Percentiles rank a stretch among this genome's conserved stretches.
Evolutionary conservation across 2,113 vertebrate species (phyloP).

Genomic region (Cyanoliseus patagonus): DNA sequence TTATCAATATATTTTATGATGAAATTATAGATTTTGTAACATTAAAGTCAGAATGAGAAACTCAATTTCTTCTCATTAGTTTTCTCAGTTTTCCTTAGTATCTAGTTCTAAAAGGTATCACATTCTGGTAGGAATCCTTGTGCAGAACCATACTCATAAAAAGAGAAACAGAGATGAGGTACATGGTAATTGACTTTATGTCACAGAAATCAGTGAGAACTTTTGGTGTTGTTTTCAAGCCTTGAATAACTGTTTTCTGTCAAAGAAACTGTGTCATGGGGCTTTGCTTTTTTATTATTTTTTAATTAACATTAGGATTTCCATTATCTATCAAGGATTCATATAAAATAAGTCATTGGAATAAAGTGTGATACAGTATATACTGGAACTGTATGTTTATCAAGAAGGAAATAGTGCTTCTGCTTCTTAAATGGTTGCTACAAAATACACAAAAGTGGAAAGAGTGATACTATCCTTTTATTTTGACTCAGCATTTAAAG

Average conservation of each 20-base stretch:
- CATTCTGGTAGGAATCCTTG: neutral
- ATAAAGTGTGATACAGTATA: neutral
- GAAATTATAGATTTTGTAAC: neutral
- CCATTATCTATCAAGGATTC: neutral
- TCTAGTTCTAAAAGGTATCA: neutral
- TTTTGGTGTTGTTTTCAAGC: neutral
- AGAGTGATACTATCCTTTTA: neutral
- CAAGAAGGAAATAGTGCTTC: neutral
- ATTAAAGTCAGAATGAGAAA: neutral
- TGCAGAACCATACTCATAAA: neutral
- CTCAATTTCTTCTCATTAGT: neutral
- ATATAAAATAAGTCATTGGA: neutral
- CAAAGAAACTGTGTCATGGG: neutral
- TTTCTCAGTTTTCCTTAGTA: neutral
- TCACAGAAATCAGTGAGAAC: neutral
- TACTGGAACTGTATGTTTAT: neutral
- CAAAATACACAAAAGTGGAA: neutral
- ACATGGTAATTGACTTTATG: neutral
- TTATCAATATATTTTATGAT: neutral
- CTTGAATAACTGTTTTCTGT: neutral
- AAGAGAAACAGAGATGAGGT: neutral
- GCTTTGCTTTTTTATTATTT: neutral
- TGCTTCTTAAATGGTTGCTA: neutral
- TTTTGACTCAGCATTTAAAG: neutral
- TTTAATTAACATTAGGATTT: neutral